Evolutionary conservation across 2,113 vertebrate species (phyloP).

Genomic region (Rhinogobius similis): DNA sequence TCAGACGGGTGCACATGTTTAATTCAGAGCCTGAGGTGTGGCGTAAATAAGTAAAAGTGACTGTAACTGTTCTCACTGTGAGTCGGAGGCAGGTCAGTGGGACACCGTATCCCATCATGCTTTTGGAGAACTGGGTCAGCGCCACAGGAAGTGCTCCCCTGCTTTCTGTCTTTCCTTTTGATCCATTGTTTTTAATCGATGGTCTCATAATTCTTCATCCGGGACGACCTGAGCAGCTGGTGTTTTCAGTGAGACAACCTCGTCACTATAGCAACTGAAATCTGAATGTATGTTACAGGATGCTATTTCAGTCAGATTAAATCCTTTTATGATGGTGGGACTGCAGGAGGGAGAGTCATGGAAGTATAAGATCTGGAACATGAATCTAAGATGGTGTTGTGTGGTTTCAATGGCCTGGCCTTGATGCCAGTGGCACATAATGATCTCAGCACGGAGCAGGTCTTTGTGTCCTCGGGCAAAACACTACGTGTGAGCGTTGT

Average conservation of each 20-base stretch:
- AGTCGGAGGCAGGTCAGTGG: constrained; percentile 8
- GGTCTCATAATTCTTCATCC: neutral
- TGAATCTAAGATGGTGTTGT: neutral
- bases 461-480: neutral
- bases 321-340: neutral
- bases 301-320: neutral
- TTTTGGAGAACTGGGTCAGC: constrained; percentile 10
- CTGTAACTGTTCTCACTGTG: neutral
- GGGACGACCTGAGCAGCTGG: neutral
- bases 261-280: neutral
- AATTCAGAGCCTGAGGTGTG: neutral
- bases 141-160: neutral
- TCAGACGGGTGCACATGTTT: constrained; percentile 1
- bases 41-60: constrained; percentile 10
- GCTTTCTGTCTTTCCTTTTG: too few species aligned
- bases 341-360: neutral
- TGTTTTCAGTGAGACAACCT: neutral
- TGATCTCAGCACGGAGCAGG: too few species aligned
- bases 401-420: neutral
- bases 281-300: neutral
- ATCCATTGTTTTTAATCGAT: neutral
- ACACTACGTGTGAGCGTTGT: neutral
- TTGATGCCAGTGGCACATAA: too few species aligned
- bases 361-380: too few species aligned
- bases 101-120: neutral